These are phyloP conservation scores for Congeria kusceri DNA, from an alignment of 2,888 invertebrate species.

Conservation along the genomic window DNA sequence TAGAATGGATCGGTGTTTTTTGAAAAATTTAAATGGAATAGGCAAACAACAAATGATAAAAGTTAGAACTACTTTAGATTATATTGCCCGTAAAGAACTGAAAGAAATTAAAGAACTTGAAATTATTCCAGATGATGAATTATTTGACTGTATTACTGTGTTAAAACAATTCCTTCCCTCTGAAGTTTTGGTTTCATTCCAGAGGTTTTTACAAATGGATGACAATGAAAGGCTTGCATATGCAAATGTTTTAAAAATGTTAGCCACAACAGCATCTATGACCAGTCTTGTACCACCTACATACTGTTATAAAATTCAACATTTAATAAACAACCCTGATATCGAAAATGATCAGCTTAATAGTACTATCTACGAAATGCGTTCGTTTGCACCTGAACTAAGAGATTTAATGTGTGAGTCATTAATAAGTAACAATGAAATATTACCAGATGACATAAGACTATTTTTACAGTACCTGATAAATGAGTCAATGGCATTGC, in stretches of 20 bases:
- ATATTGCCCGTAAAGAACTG: not conserved
- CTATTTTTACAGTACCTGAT: not conserved
- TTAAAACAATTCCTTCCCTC: too few relatives aligned
- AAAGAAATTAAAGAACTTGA: not conserved
- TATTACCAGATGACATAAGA: not conserved
- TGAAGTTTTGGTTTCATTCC: too few relatives aligned
- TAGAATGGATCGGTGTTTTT: slow-evolving; percentile 18
- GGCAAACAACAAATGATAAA: not conserved
- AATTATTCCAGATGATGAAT: not conserved
- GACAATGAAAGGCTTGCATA: too few relatives aligned
- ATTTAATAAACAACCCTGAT: not conserved
- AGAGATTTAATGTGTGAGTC: slow-evolving; percentile 7
- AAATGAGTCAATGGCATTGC: not conserved
- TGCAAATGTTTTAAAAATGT: slow-evolving; percentile 9
- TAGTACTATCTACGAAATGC: not conserved
- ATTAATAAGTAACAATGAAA: not conserved
- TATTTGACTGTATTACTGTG: too few relatives aligned
- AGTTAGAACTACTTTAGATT: not conserved
- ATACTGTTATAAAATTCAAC: slow-evolving; percentile 9
- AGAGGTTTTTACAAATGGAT: too few relatives aligned
- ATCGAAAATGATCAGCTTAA: not conserved
- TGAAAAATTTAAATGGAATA: too few relatives aligned
- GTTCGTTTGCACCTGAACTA: not conserved
- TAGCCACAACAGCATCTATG: slow-evolving; percentile 36
- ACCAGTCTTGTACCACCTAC: slow-evolving; percentile 27